Conservation (phyloP, 2,113 vertebrate genomes). For the Xiphias gladius region DNA sequence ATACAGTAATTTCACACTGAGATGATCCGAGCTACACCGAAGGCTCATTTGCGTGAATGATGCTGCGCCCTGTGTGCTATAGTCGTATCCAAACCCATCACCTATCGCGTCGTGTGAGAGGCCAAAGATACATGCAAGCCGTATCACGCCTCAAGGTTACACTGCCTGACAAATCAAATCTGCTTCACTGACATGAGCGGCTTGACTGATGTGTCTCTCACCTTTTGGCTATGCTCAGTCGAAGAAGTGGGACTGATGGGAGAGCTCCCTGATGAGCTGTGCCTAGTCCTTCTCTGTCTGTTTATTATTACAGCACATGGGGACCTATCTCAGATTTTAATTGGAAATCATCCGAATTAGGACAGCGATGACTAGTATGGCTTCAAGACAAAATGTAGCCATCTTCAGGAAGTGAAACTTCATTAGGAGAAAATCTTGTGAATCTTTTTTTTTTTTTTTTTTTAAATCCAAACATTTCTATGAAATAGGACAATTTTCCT, state of each 20-base stretch:
- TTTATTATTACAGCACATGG: constrained; percentile 25
- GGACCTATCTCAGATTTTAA: constrained; percentile 17
- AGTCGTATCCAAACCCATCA: constrained; percentile 58
- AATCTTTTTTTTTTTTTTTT: background rate
- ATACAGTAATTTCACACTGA: constrained; percentile 43
- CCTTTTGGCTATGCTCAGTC: constrained; percentile 65
- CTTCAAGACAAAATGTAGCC: background rate
- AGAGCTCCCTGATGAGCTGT: constrained; percentile 51
- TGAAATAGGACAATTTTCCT: background rate
- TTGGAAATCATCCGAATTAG: background rate
- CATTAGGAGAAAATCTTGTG: background rate
- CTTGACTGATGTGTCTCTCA: constrained; percentile 73
- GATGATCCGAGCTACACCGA: constrained; percentile 17
- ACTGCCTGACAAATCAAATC: constrained; percentile 78
- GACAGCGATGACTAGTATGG: background rate
- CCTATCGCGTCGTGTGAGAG: constrained; percentile 48
- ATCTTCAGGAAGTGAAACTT: background rate
- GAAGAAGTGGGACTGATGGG: constrained; percentile 50
- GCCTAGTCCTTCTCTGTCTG: constrained; percentile 38
- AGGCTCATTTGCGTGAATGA: constrained; percentile 52
- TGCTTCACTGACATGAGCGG: constrained; percentile 59
- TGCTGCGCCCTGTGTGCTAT: constrained; percentile 21
- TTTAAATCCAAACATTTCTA: background rate
- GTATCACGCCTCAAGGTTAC: constrained; percentile 75
- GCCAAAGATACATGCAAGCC: constrained; percentile 58